These are phyloP conservation scores for Chromobotia macracanthus DNA, from an alignment of 2,797 vertebrate species.

Conservation along the genomic window DNA sequence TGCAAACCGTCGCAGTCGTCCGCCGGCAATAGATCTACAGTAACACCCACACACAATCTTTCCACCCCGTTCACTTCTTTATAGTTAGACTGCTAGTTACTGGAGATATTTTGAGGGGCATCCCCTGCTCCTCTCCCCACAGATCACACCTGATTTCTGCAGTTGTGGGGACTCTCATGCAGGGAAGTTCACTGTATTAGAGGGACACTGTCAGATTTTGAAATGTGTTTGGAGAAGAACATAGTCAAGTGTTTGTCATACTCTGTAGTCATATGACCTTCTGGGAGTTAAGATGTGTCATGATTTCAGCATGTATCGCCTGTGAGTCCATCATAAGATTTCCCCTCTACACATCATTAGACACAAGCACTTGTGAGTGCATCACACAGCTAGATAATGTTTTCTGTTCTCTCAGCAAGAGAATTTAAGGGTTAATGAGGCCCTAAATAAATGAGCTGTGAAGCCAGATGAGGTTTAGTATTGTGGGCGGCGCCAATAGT, in stretches of 20 bases:
- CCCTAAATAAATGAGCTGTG: slow-evolving; percentile 16
- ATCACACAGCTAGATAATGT: slow-evolving; percentile 2
- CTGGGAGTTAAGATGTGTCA: slow-evolving; percentile 20
- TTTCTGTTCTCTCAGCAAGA: background rate
- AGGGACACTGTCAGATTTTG: background rate
- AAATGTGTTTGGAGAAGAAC: slow-evolving; percentile 13
- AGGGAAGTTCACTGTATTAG: background rate
- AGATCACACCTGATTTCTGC: background rate
- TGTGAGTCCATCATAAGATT: slow-evolving; percentile 1
- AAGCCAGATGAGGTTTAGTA: slow-evolving; percentile 32
- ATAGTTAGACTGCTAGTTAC: background rate
- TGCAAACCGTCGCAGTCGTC: slow-evolving; percentile 23
- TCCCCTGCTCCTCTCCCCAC: background rate
- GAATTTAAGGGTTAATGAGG: slow-evolving; percentile 33
- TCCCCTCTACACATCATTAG: background rate
- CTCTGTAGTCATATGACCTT: slow-evolving; percentile 34
- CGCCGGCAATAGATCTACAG: slow-evolving; percentile 30
- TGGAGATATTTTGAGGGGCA: background rate
- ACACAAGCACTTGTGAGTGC: background rate
- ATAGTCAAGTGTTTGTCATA: slow-evolving; percentile 22
- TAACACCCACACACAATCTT: slow-evolving; percentile 17
- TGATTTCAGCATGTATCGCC: background rate
- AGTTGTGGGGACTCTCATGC: background rate
- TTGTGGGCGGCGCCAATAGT: no score
- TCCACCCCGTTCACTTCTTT: slow-evolving; percentile 25